These are phyloP conservation scores for Heterotis niloticus DNA, from an alignment of 2,113 vertebrate species.

Conservation along the genomic window DNA sequence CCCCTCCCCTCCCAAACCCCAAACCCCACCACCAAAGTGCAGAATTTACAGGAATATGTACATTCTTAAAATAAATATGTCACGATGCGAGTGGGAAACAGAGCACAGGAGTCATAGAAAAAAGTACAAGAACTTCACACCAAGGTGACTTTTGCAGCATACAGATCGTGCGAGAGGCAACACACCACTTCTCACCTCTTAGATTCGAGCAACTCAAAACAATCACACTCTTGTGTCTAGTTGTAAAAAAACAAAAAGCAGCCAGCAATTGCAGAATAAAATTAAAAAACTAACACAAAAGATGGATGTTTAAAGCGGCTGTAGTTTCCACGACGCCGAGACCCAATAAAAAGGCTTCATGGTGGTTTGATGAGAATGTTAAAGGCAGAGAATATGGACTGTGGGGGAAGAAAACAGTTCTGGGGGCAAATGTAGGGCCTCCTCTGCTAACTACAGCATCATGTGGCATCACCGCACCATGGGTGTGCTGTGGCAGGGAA, in stretches of 20 bases:
- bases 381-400: background rate
- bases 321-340: background rate
- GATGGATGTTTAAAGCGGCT: background rate
- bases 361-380: background rate
- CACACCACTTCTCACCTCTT: conserved; percentile 33
- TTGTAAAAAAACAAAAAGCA: background rate
- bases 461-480: background rate
- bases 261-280: background rate
- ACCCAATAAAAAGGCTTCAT: background rate
- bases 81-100: conserved; percentile 21
- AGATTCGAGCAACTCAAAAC: conserved; percentile 5
- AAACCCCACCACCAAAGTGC: conserved; percentile 42
- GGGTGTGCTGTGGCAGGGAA: no score
- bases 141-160: background rate
- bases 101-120: conserved; percentile 9
- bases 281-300: background rate
- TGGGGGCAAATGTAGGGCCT: background rate
- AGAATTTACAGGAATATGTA: conserved; percentile 50
- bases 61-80: conserved; percentile 55
- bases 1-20: conserved; percentile 15
- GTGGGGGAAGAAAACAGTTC: background rate
- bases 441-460: background rate
- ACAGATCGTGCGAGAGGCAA: conserved; percentile 3
- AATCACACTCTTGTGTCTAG: background rate
- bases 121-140: background rate